These are phyloP conservation scores for Platyrinchus mystaceus DNA, from an alignment of 2,797 vertebrate species.

Conservation along the genomic window DNA sequence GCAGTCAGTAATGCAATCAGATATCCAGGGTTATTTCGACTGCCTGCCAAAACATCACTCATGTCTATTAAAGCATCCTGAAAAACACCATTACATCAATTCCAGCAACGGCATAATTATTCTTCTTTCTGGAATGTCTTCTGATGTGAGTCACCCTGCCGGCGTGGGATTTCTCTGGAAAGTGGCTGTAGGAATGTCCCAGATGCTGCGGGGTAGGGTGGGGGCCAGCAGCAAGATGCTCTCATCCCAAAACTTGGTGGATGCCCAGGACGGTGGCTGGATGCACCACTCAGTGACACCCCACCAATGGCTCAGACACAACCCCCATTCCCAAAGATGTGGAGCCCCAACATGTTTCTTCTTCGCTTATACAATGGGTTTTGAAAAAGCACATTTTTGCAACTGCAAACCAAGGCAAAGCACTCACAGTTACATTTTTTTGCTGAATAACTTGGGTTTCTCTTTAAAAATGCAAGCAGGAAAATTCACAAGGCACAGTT, in stretches of 20 bases:
- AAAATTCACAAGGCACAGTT: background rate
- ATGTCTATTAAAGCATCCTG: conserved; percentile 75
- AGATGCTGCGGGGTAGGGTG: conserved; percentile 32
- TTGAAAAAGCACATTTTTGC: background rate
- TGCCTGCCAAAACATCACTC: conserved; percentile 77
- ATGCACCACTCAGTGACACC: background rate
- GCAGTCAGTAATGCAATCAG: conserved; percentile 70
- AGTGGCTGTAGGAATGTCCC: conserved; percentile 70
- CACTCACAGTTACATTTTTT: background rate
- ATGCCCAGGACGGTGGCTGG: background rate
- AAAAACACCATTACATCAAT: conserved; percentile 81
- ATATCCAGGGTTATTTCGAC: conserved; percentile 68
- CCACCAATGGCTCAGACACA: rapidly evolving
- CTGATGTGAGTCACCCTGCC: conserved; percentile 76
- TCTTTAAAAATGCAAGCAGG: background rate
- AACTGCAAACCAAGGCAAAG: background rate
- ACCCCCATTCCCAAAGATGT: background rate
- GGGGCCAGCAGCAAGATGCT: background rate
- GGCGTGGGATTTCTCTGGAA: conserved; percentile 72
- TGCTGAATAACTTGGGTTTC: background rate
- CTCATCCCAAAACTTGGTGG: conserved; percentile 7
- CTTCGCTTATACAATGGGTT: background rate
- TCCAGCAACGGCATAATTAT: conserved; percentile 75
- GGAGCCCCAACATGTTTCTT: background rate
- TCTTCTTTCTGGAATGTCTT: conserved; percentile 81